These are phyloP conservation scores for Mongoloraphidia duomilia DNA, from an alignment of 2,888 invertebrate genomes.

Conservation along the genomic window DNA sequence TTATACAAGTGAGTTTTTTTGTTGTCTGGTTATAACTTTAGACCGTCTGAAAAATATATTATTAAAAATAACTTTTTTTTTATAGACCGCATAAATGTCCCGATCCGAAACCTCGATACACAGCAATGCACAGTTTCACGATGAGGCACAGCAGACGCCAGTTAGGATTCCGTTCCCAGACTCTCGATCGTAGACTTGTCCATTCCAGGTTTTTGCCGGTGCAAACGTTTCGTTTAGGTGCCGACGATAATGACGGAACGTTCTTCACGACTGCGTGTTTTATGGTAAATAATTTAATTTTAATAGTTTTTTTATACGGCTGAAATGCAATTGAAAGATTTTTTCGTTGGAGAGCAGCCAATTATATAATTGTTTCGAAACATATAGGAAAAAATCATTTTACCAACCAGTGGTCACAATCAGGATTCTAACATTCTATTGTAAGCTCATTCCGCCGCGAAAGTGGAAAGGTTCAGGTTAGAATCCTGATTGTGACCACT, in stretches of 20 bases:
- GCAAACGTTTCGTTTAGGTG: conserved; percentile 52
- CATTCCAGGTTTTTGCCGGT: conserved; percentile 71
- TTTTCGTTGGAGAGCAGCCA: no score
- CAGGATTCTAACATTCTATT: no score
- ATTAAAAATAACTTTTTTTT: conserved; percentile 11
- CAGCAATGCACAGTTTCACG: conserved; percentile 56
- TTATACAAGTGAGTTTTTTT: conserved; percentile 57
- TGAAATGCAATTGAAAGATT: no score
- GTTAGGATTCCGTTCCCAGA: conserved; percentile 39
- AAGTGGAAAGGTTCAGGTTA: no score
- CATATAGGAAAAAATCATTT: no score
- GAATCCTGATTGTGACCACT: no score
- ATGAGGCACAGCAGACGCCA: conserved; percentile 42
- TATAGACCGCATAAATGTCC: conserved; percentile 90
- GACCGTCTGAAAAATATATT: background rate
- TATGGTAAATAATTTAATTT: conserved; percentile 17
- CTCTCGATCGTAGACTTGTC: conserved; percentile 66
- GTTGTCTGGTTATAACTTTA: background rate
- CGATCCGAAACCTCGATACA: conserved; percentile 56
- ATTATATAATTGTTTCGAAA: no score
- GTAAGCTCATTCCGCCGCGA: no score
- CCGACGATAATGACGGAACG: conserved; percentile 58
- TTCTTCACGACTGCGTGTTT: conserved; percentile 50
- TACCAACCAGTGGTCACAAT: no score
- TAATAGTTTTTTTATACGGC: no score